A percentile compares a stretch with the other conserved stretches of the same genome.
phyloP scores from a whole-genome alignment of 2,797 vertebrate genomes.

The Syndactyla subalaris region DNA sequence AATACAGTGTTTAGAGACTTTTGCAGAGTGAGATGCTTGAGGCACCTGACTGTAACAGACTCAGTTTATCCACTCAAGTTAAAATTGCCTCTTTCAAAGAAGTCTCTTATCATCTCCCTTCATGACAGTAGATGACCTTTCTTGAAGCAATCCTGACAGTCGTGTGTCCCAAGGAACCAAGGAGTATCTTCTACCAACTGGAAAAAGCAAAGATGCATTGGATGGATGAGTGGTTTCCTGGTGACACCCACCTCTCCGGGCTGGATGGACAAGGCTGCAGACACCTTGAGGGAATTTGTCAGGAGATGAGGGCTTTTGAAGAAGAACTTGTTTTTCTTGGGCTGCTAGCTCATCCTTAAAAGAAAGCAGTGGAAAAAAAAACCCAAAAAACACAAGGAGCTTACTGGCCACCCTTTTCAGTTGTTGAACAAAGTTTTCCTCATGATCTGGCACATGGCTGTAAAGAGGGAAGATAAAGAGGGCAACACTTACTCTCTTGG shows the following conservation, averaged over 20 bases:
- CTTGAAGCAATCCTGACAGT: neutral
- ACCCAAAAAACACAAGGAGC: neutral
- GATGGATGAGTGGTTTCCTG: rapidly evolving
- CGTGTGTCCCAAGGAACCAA: neutral
- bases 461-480: neutral
- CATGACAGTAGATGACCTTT: neutral
- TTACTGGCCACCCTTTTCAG: neutral
- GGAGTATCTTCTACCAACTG: neutral
- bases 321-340: neutral
- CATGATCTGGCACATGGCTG: rapidly evolving
- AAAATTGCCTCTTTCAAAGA: neutral
- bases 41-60: neutral
- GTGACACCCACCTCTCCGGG: neutral
- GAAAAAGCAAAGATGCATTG: neutral
- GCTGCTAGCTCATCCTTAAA: neutral
- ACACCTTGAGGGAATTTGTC: neutral
- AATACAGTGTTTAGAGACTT: rapidly evolving
- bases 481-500: neutral
- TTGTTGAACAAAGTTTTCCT: neutral
- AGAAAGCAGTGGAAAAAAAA: neutral
- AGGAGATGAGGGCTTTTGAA: neutral
- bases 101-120: neutral
- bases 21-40: neutral
- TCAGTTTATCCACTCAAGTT: neutral
- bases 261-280: neutral